Conservation (phyloP, 1,140 invertebrate species). For the Drosophila trapezifrons region DNA sequence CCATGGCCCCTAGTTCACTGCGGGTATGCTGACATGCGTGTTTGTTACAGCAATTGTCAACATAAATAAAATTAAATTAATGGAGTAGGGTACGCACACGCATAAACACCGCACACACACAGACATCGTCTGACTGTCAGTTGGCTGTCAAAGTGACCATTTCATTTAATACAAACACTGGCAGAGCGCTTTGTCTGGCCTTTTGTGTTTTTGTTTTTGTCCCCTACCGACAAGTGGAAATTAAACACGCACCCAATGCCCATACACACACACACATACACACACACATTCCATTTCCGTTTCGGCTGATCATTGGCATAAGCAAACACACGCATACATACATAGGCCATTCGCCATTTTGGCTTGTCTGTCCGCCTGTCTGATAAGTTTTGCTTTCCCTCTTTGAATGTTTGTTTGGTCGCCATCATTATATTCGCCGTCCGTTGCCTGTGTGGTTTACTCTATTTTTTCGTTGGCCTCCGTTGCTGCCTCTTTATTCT, state of each 20-base stretch:
- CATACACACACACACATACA: constrained; percentile 26
- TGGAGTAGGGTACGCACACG: constrained; percentile 38
- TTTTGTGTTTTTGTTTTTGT: constrained; percentile 42
- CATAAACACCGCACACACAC: constrained; percentile 15
- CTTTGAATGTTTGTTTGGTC: constrained; percentile 54
- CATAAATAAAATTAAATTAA: constrained; percentile 82
- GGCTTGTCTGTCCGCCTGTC: constrained; percentile 26
- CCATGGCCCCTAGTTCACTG: constrained; percentile 29
- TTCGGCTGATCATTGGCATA: constrained; percentile 64
- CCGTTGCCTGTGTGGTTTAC: constrained; percentile 29
- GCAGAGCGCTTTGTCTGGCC: constrained; percentile 27
- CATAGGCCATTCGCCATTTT: constrained; percentile 33
- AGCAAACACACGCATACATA: constrained; percentile 19
- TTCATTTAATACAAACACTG: constrained; percentile 67
- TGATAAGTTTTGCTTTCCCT: constrained; percentile 38
- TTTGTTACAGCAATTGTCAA: constrained; percentile 75
- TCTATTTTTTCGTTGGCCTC: constrained; percentile 16
- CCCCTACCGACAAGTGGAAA: constrained; percentile 61
- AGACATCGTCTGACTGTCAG: constrained; percentile 57
- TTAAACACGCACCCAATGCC: constrained; percentile 66
- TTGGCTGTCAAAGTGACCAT: constrained; percentile 78
- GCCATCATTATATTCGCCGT: constrained; percentile 52
- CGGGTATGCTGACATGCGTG: constrained; percentile 35
- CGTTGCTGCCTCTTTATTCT: constrained; percentile 18
- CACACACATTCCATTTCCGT: constrained; percentile 32